phyloP scores from a whole-genome alignment of 2,888 invertebrate species.

The Cantharis rufa region DNA sequence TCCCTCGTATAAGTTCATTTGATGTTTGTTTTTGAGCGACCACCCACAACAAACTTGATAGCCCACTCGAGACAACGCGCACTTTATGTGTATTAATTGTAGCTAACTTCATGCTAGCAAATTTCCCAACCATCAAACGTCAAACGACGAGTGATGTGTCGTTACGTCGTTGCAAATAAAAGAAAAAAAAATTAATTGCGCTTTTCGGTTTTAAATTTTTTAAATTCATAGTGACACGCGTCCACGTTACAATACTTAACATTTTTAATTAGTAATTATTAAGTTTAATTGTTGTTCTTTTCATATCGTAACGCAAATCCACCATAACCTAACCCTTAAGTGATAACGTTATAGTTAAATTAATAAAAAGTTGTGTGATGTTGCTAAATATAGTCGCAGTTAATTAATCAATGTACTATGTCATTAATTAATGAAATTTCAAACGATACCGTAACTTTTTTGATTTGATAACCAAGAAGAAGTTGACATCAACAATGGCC shows the following conservation, averaged over 20 bases:
- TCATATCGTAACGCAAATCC: neutral
- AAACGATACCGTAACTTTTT: neutral
- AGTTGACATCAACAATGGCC: conserved; percentile 51
- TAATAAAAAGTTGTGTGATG: neutral
- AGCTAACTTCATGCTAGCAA: neutral
- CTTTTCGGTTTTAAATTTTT: neutral
- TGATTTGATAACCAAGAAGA: neutral
- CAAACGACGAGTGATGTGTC: neutral
- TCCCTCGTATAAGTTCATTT: neutral
- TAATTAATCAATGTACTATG: neutral
- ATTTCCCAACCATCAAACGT: neutral
- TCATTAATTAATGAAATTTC: neutral
- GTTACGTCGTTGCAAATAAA: neutral
- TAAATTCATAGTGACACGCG: neutral
- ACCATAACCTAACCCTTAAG: neutral
- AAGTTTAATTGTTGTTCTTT: neutral
- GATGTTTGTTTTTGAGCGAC: neutral
- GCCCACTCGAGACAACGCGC: neutral
- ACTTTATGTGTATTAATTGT: neutral
- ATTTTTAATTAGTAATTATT: neutral
- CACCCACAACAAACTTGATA: neutral
- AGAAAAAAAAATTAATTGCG: neutral
- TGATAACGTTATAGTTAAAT: neutral
- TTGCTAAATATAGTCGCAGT: neutral
- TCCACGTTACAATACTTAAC: neutral